A percentile compares a stretch with the other conserved stretches of the same genome.
Evolutionary conservation across 2,888 invertebrate species (phyloP).

Genomic region (Agonopterix subpropinquella): DNA sequence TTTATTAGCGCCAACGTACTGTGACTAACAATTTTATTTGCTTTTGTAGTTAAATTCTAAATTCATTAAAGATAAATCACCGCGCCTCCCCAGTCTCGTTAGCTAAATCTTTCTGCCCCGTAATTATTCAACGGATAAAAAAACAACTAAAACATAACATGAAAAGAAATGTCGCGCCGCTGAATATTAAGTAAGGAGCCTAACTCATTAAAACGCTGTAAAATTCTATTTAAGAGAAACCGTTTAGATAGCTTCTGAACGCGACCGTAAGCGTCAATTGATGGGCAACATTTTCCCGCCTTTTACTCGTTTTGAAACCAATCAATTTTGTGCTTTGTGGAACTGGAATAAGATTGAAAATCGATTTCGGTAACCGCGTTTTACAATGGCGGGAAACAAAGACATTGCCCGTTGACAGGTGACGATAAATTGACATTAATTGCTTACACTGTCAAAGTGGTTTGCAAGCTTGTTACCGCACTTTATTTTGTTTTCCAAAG

Average conservation of each 20-base stretch:
- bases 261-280: constrained; percentile 9
- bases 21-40: no score
- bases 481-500: constrained; percentile 17
- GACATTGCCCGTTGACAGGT: constrained; percentile 52
- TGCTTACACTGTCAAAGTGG: constrained; percentile 36
- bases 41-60: constrained; percentile 38
- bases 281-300: neutral
- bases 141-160: constrained; percentile 55
- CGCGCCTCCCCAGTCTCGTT: constrained; percentile 62
- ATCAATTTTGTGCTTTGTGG: no score
- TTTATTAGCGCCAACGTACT: no score
- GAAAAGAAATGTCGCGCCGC: constrained; percentile 52
- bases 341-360: no score
- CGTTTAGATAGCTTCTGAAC: constrained; percentile 16
- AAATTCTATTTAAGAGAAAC: constrained; percentile 57
- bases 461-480: constrained; percentile 31
- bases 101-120: constrained; percentile 64
- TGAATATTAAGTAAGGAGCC: constrained; percentile 53
- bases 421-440: constrained; percentile 70
- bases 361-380: constrained; percentile 9
- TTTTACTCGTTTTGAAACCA: no score
- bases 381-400: constrained; percentile 47
- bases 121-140: constrained; percentile 58
- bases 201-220: constrained; percentile 71
- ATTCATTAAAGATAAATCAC: constrained; percentile 72